These are phyloP conservation scores for Ctenicera cuprea DNA, from an alignment of 2,888 invertebrate genomes.

Conservation along the genomic window DNA sequence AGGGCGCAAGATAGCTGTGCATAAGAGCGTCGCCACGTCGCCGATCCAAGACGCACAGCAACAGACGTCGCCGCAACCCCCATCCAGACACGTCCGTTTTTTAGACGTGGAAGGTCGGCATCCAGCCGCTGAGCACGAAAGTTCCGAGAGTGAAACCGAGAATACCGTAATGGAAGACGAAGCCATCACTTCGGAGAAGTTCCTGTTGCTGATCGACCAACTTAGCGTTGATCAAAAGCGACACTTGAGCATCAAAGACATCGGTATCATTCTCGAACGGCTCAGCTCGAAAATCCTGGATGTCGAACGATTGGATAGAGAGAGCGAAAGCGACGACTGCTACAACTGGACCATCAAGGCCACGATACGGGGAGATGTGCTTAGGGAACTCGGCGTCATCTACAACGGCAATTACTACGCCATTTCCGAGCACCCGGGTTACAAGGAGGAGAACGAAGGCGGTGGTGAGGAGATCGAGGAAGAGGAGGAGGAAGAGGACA, in stretches of 20 bases:
- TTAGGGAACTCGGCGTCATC: slow-evolving; percentile 93
- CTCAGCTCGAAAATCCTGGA: slow-evolving; percentile 95
- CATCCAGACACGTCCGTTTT: slow-evolving; percentile 89
- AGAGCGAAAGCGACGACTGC: slow-evolving; percentile 94
- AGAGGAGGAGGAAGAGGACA: slow-evolving; percentile 86
- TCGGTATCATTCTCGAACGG: slow-evolving; percentile 94
- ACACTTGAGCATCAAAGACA: slow-evolving; percentile 95
- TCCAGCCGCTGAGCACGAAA: slow-evolving; percentile 81
- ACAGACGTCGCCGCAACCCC: slow-evolving; percentile 72
- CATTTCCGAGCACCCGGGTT: slow-evolving; percentile 95
- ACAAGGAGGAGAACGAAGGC: slow-evolving; percentile 92
- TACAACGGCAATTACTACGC: slow-evolving; percentile 97
- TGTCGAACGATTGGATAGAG: slow-evolving; percentile 93
- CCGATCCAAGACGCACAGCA: slow-evolving; percentile 88
- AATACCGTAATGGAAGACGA: slow-evolving; percentile 95
- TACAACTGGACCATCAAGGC: slow-evolving; percentile 98
- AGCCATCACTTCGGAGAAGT: slow-evolving; percentile 91
- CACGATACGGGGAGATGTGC: slow-evolving; percentile 92
- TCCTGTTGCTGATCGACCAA: slow-evolving; percentile 94
- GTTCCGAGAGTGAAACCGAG: slow-evolving; percentile 94
- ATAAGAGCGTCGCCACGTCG: slow-evolving; percentile 94
- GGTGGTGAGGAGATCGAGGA: slow-evolving; percentile 89
- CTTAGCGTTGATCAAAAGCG: slow-evolving; percentile 94
- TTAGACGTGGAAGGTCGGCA: slow-evolving; percentile 83
- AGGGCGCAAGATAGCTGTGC: slow-evolving; percentile 92